These are phyloP conservation scores for Miniopterus natalensis DNA, from an alignment of 2,113 vertebrate species.

Conservation along the genomic window DNA sequence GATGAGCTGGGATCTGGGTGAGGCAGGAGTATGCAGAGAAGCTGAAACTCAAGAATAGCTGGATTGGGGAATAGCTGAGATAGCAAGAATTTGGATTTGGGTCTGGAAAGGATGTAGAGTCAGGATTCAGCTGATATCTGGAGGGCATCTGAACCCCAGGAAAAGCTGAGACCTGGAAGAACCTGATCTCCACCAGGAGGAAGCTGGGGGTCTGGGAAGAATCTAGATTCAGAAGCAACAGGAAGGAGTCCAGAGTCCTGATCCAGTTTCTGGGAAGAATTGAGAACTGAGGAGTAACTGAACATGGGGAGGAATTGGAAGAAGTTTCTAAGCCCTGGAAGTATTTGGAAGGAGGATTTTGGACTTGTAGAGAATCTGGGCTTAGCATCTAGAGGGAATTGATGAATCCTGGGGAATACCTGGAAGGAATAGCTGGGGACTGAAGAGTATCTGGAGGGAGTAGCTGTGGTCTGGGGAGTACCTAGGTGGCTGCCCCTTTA, in stretches of 20 bases:
- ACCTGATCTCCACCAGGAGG: neutral
- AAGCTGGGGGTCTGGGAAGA: neutral
- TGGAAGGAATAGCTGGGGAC: neutral
- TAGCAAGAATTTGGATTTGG: neutral
- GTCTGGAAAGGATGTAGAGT: neutral
- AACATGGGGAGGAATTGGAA: neutral
- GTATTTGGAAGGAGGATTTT: neutral
- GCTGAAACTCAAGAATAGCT: neutral
- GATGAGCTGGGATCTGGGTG: neutral
- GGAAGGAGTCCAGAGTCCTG: neutral
- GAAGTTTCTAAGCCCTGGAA: neutral
- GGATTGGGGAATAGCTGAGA: neutral
- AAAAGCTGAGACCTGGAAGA: neutral
- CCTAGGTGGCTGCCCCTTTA: neutral
- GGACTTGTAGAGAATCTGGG: neutral
- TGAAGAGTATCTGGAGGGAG: neutral
- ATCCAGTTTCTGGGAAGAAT: neutral
- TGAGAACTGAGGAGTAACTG: neutral
- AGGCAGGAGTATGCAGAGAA: neutral
- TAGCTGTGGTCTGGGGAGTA: neutral
- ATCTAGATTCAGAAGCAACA: neutral
- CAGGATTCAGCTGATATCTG: neutral
- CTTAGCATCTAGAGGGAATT: neutral
- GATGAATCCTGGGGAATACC: neutral
- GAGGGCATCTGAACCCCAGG: neutral